These are phyloP conservation scores for Novumbra hubbsi DNA, from an alignment of 2,797 vertebrate species.

Conservation along the genomic window DNA sequence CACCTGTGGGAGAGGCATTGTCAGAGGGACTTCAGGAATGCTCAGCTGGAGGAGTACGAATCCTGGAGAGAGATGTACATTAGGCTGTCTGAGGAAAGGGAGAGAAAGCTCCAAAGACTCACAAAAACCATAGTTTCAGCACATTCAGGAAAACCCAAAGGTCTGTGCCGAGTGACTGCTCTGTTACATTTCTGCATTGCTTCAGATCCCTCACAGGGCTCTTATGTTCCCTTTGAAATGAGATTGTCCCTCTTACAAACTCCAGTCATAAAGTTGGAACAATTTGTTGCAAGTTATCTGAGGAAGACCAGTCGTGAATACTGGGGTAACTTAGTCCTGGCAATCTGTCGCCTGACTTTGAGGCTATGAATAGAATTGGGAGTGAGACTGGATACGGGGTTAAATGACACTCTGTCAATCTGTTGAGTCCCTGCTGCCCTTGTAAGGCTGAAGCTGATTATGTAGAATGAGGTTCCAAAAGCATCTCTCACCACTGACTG, in stretches of 20 bases:
- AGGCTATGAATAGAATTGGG: slow-evolving; percentile 39
- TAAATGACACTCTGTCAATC: slow-evolving; percentile 15
- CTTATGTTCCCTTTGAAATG: background rate
- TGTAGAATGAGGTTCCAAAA: background rate
- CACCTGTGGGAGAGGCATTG: slow-evolving; percentile 86
- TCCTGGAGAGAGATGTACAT: slow-evolving; percentile 89
- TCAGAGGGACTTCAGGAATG: slow-evolving; percentile 79
- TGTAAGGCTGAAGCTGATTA: background rate
- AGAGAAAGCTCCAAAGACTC: slow-evolving; percentile 80
- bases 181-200: background rate
- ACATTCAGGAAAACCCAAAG: slow-evolving; percentile 84
- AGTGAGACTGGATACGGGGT: slow-evolving; percentile 18
- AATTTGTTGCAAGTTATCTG: background rate
- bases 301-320: slow-evolving; percentile 21
- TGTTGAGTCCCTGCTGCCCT: background rate
- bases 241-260: slow-evolving; percentile 6
- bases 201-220: background rate
- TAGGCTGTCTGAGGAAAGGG: slow-evolving; percentile 79
- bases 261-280: background rate
- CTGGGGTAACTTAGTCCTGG: slow-evolving; percentile 10
- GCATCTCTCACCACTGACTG: background rate
- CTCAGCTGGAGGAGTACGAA: slow-evolving; percentile 77
- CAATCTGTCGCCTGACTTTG: slow-evolving; percentile 31
- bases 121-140: slow-evolving; percentile 83
- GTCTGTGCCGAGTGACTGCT: slow-evolving; percentile 51